These are phyloP conservation scores for Agonopterix alstromeriana DNA, from an alignment of 2,888 invertebrate species.

Conservation along the genomic window DNA sequence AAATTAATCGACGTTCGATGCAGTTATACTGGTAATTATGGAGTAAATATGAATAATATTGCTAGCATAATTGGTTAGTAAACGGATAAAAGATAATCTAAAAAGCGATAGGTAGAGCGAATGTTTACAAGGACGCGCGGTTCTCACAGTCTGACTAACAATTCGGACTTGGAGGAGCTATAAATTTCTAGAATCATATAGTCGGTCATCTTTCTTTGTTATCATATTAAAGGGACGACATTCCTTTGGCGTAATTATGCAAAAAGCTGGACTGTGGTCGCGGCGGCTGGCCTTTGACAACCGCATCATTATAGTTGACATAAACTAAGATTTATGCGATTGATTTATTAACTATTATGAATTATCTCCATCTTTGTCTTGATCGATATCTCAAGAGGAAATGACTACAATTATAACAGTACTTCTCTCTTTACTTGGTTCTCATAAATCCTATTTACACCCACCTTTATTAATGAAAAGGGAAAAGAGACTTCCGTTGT, in stretches of 20 bases:
- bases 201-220: constrained; percentile 71
- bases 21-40: no score
- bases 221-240: constrained; percentile 68
- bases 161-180: constrained; percentile 26
- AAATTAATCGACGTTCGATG: neutral
- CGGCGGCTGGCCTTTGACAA: constrained; percentile 67
- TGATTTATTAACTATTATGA: constrained; percentile 65
- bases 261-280: constrained; percentile 69
- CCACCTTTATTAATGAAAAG: neutral
- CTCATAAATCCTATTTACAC: neutral
- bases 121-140: constrained; percentile 5
- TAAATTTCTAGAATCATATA: constrained; percentile 60
- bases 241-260: constrained; percentile 71
- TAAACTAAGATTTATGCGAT: constrained; percentile 68
- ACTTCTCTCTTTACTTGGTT: neutral
- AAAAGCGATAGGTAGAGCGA: neutral
- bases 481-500: constrained; percentile 20
- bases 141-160: constrained; percentile 45
- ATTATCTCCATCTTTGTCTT: constrained; percentile 32
- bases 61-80: no score
- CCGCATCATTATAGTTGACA: constrained; percentile 71
- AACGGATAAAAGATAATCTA: no score
- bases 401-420: neutral
- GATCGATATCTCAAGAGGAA: constrained; percentile 10
- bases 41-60: no score